These are phyloP conservation scores for Lanistes nyassanus DNA, from an alignment of 1,140 invertebrate genomes.

Conservation along the genomic window DNA sequence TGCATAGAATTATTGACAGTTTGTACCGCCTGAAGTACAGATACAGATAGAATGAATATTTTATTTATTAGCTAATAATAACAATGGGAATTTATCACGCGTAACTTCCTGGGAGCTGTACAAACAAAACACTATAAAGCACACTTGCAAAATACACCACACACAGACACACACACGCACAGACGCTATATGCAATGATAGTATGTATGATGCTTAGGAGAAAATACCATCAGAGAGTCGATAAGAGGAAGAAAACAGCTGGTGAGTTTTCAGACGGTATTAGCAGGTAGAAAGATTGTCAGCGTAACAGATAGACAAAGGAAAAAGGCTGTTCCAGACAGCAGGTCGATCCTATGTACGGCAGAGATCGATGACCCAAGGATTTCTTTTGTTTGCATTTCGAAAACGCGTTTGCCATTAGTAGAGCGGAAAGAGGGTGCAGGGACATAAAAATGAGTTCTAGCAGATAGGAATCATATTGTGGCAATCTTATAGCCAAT, in stretches of 20 bases:
- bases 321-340: neutral
- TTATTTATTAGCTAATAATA: too few species aligned
- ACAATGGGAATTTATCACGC: neutral
- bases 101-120: neutral
- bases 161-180: slow-evolving; percentile 6
- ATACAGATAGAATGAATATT: neutral
- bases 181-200: neutral
- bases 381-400: too few species aligned
- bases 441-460: too few species aligned
- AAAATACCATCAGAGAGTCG: neutral
- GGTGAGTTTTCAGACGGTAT: neutral
- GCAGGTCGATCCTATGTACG: neutral
- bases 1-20: neutral
- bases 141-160: too few species aligned
- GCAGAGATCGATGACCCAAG: too few species aligned
- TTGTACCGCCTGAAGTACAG: neutral
- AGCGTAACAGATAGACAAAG: neutral
- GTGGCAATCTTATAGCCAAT: too few species aligned
- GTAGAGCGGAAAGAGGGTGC: too few species aligned
- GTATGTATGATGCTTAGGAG: neutral
- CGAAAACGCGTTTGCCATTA: too few species aligned
- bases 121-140: neutral
- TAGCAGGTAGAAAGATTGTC: neutral
- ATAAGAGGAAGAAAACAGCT: neutral
- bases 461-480: too few species aligned